Base-by-base conservation (phyloP, 2,113 vertebrate genomes). In the Bubo scandiacus region DNA sequence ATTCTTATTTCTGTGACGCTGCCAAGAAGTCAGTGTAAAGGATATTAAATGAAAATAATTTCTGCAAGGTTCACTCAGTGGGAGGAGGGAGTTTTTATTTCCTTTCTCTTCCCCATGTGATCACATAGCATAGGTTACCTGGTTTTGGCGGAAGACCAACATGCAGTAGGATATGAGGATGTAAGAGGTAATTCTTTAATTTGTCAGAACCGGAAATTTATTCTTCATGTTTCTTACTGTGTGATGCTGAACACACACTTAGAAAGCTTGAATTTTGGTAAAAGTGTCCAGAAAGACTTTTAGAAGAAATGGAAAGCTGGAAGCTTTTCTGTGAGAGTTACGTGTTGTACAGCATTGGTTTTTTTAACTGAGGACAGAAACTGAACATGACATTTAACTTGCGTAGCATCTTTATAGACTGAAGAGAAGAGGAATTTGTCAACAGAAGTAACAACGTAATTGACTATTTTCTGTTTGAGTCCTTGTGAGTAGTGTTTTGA, bases 51-150 rank as follows among this genome's bases (percentile, higher is more conserved):
- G 36, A n/a, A 80, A 93, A 52, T 63, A n/a, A 81, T 59, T 85
- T 75, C 78, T 81, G 20, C 51, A 25, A 54, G 58, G 21, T 17
- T 94, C 40, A 21, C 19, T 61, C 1, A 0, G 38, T 68, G 38
- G 45, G 45, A 93, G 49, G 40, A 94, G 61, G 32, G 66, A 74
- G 40, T 21, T 90, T 86, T 92, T 79, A 74, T 81, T 95, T 91
- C 52, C 38, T 16, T 67, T 89, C 22, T 71, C n/a, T 34, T 81
- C 36, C 38, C 36, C 22, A 0, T 74, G 40, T 86, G 86, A 88
- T 84, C 77, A n/a, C 52, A 12, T 51, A 87, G 73, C 40, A 32
- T 43, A 57, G 0, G 0, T 72, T 86, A 66, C 49, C 71, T 72
- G 81, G 6, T 29, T 63, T 84, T 96, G 86, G 73, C 86, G 85